phyloP scores from a whole-genome alignment of 2,113 vertebrate genomes.

The Dasyornis broadbenti region DNA sequence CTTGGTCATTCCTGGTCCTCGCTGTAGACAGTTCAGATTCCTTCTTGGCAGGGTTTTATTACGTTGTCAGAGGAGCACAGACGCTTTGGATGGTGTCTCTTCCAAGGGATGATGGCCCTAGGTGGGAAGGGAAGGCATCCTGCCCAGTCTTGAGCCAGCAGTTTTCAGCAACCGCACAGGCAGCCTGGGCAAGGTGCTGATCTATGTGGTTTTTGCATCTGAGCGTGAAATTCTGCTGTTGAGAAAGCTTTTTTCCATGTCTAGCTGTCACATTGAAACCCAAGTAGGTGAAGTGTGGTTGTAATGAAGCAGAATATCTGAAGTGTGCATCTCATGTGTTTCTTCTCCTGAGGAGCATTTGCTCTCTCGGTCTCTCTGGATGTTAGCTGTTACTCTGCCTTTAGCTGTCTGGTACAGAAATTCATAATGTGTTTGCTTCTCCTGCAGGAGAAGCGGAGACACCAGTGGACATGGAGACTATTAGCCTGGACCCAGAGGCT shows the following conservation, averaged over 20 bases:
- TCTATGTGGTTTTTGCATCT: neutral
- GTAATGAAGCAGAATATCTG: conserved; percentile 25
- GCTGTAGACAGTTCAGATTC: neutral
- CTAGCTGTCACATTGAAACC: neutral
- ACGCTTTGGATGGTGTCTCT: neutral
- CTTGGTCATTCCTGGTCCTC: neutral
- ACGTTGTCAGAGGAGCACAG: neutral
- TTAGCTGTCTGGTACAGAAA: neutral
- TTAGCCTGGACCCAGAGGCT: conserved; percentile 91
- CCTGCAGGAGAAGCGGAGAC: conserved; percentile 84
- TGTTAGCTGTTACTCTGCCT: neutral
- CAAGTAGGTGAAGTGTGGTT: neutral
- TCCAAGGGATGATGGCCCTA: neutral
- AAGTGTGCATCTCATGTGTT: neutral
- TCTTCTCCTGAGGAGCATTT: neutral
- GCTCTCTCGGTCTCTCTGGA: neutral
- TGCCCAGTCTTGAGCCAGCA: neutral
- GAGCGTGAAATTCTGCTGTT: neutral
- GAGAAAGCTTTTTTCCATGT: rapidly evolving
- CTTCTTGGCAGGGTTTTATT: neutral
- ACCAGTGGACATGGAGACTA: conserved; percentile 95
- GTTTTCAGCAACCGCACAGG: neutral
- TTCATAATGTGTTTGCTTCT: neutral
- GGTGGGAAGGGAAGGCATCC: neutral
- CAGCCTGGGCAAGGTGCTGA: neutral